Evolutionary conservation across 2,888 invertebrate species (phyloP), one percentile per base, ranked within the genome.

Genomic region (Pecten maximus): DNA sequence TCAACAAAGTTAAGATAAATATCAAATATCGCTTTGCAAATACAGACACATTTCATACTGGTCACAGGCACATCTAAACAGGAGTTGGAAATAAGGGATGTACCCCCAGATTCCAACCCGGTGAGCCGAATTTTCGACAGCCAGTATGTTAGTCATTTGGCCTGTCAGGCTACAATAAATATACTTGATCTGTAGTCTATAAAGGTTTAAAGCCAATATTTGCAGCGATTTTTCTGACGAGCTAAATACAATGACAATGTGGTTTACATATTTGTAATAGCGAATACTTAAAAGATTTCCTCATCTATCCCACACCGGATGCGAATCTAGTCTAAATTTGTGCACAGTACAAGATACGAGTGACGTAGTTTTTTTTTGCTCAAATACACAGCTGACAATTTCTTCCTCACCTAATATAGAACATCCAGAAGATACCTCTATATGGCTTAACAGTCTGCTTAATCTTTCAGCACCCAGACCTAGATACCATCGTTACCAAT

Each of bases 401-500:
- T 74, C 74, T 35, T 74, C 16, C 74, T 74, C 74, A 74, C 74
- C 74, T 74, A 74, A 28, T 74, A 74, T 74, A 74, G 74, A 74
- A 74, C 35, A 74, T 74, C 74, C 74, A 74, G 74, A 74, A 74
- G 74, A 74, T 28, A 74, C 74, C 74, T 74, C 74, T 74, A 28
- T 74, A 74, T 8, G 74, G 28, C 23, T 74, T 6, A 35, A 74
- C 28, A 23, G 28, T 74, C 74, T 28, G 74, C 74, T 74, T 35
- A 35, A 74, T 74, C 74, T 28, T 74, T 74, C 74, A 74, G 28
- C 74, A 74, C 74, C 12, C 12, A 74, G 35, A 74, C 74, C 74
- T 28, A 74, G 74, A 74, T 74, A 74, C 74, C 74, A 74, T 74
- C 74, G 74, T 74, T 74, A 74, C 74, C 74, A 74, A 74, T 74